Conservation (phyloP, 2,888 invertebrate genomes). For the Orthosia gracilis region DNA sequence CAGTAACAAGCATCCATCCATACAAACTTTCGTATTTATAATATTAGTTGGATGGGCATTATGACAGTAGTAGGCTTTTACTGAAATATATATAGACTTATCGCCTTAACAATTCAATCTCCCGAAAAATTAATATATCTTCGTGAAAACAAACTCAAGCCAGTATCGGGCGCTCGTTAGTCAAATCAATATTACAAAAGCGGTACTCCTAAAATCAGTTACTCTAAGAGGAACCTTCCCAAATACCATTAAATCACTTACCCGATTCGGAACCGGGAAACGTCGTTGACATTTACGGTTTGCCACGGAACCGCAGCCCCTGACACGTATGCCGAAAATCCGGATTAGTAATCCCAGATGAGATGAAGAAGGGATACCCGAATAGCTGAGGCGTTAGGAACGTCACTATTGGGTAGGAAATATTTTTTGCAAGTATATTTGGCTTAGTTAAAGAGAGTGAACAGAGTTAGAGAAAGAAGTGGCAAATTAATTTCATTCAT, state of each 20-base stretch:
- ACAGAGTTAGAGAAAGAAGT: too few species aligned
- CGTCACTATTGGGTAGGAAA: too few species aligned
- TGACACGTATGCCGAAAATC: slow-evolving; percentile 31
- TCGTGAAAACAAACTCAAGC: neutral
- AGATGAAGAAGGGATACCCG: neutral
- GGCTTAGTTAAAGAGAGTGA: neutral
- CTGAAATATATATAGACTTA: slow-evolving; percentile 4
- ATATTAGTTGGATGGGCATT: too few species aligned
- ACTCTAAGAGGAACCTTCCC: slow-evolving; percentile 12
- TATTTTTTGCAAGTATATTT: neutral
- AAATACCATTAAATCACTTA: slow-evolving; percentile 37
- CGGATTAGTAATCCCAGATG: slow-evolving; percentile 22
- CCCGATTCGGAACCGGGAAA: slow-evolving; percentile 24
- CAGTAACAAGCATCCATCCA: too few species aligned
- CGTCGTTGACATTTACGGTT: slow-evolving; percentile 43
- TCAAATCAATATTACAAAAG: slow-evolving; percentile 41
- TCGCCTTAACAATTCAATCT: neutral
- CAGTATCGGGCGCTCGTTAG: slow-evolving; percentile 22
- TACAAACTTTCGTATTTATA: too few species aligned
- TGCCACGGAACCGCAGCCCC: slow-evolving; percentile 4
- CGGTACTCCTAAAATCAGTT: neutral
- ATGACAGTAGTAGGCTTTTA: too few species aligned
- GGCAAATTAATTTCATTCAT: too few species aligned
- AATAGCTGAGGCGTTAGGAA: neutral
- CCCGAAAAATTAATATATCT: slow-evolving; percentile 7